Evolutionary conservation across 2,797 vertebrate genomes (phyloP).

Genomic region (Tangara arthus): DNA sequence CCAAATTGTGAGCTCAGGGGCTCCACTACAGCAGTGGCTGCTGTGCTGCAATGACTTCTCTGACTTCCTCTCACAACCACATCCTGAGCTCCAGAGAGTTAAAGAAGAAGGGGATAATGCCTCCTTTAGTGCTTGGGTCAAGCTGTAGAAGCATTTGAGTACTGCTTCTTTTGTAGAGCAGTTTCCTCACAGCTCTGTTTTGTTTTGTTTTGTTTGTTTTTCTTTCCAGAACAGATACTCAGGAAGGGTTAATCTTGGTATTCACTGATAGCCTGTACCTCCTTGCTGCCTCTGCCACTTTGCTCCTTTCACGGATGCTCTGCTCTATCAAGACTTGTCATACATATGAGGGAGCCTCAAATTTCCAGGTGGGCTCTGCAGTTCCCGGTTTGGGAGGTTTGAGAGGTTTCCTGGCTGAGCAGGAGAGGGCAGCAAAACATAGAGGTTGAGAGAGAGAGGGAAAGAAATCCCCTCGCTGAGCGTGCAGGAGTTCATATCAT

Average conservation of each 20-base stretch:
- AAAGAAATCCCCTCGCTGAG: background rate
- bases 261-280: background rate
- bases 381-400: background rate
- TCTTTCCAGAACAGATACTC: background rate
- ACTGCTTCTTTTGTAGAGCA: background rate
- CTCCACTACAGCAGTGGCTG: background rate
- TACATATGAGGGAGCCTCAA: fast-evolving
- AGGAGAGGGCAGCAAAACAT: slow-evolving; percentile 67
- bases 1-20: background rate
- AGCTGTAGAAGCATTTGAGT: background rate
- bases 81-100: background rate
- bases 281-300: background rate
- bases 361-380: background rate
- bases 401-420: slow-evolving; percentile 33
- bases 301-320: background rate
- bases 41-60: background rate
- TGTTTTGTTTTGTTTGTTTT: too few species aligned
- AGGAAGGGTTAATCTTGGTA: background rate
- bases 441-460: background rate
- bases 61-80: background rate
- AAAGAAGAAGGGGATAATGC: background rate
- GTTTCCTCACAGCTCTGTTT: fast-evolving
- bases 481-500: background rate
- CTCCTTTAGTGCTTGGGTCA: fast-evolving
- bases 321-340: background rate